Conservation (phyloP, 2,113 vertebrate genomes). For the Etheostoma cragini region DNA sequence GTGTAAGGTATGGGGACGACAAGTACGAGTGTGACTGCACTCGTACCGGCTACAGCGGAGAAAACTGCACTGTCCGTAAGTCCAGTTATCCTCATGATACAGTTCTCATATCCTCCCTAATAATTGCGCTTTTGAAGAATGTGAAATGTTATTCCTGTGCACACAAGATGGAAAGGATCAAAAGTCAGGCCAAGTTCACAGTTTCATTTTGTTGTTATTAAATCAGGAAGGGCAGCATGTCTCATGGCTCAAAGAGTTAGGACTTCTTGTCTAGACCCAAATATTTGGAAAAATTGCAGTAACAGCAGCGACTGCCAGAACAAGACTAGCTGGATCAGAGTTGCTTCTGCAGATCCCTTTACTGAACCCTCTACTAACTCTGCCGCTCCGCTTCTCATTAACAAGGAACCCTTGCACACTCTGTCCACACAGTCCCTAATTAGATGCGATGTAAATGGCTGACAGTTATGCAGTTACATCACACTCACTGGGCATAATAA, state of each 20-base stretch:
- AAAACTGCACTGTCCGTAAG: slow-evolving; percentile 95
- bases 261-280: slow-evolving; percentile 49
- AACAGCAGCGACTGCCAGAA: background rate
- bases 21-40: slow-evolving; percentile 96
- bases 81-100: slow-evolving; percentile 26
- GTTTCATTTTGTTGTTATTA: slow-evolving; percentile 11
- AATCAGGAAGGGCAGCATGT: slow-evolving; percentile 19
- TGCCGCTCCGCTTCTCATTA: slow-evolving; percentile 26
- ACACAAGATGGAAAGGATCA: background rate
- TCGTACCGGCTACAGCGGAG: slow-evolving; percentile 89
- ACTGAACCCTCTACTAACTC: background rate
- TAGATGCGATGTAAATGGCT: background rate
- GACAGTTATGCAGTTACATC: slow-evolving; percentile 34
- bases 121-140: slow-evolving; percentile 33
- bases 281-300: slow-evolving; percentile 52
- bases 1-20: slow-evolving; percentile 83
- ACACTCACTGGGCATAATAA: background rate
- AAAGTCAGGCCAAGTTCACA: background rate
- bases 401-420: slow-evolving; percentile 6
- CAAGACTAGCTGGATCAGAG: slow-evolving; percentile 31
- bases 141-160: slow-evolving; percentile 15
- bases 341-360: background rate
- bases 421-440: background rate
- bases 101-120: slow-evolving; percentile 34
- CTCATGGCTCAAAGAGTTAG: slow-evolving; percentile 19